phyloP scores from a whole-genome alignment of 2,797 vertebrate genomes.

The Bovichtus diacanthus region DNA sequence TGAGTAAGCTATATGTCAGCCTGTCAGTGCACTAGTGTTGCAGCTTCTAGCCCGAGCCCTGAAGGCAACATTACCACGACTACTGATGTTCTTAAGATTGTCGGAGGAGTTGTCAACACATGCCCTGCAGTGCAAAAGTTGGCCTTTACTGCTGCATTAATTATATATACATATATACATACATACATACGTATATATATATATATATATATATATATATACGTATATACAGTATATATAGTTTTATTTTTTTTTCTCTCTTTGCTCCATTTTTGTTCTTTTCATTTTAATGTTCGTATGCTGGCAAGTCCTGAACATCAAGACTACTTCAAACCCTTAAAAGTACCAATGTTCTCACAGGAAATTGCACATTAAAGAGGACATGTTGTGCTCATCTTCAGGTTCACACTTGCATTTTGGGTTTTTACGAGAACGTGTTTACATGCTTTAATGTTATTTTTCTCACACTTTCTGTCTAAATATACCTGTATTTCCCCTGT shows the following conservation, averaged over 20 bases:
- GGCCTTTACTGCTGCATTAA: constrained; percentile 4
- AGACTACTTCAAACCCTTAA: constrained; percentile 25
- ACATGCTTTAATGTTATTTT: no score
- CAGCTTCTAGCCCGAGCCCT: constrained; percentile 63
- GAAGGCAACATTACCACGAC: constrained; percentile 60
- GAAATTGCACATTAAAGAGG: no score
- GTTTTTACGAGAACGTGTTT: no score
- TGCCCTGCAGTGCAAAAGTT: constrained; percentile 55
- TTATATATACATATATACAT: no score
- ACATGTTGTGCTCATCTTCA: no score
- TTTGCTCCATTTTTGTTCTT: constrained; percentile 15
- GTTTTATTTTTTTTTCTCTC: not conserved
- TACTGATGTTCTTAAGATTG: constrained; percentile 56
- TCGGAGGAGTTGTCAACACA: constrained; percentile 68
- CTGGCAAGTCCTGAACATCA: constrained; percentile 51
- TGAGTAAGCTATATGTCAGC: constrained; percentile 57
- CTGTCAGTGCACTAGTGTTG: constrained; percentile 59
- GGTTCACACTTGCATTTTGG: no score
- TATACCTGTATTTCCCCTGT: no score
- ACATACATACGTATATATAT: no score
- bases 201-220: no score
- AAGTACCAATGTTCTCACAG: not conserved
- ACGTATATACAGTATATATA: no score
- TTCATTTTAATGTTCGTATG: constrained; percentile 6
- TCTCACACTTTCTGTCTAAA: no score